These are phyloP conservation scores for Halcyon smyrnensis DNA, from an alignment of 2,797 vertebrate species.

Conservation along the genomic window DNA sequence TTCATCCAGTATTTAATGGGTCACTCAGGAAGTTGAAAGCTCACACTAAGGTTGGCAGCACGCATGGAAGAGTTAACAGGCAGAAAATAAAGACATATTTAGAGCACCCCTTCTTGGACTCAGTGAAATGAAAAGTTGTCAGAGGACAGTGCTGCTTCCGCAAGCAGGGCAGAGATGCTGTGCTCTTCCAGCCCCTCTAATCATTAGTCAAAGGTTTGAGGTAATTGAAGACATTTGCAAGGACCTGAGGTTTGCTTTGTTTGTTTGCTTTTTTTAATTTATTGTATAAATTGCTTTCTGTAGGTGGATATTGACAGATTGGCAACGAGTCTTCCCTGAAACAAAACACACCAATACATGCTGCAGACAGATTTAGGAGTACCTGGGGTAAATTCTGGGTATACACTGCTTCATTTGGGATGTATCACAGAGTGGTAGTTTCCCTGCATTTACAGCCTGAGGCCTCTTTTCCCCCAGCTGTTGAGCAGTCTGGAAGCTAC, in stretches of 20 bases:
- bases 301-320: background rate
- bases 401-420: background rate
- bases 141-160: background rate
- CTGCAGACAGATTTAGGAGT: background rate
- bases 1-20: slow-evolving; percentile 60
- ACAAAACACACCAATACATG: background rate
- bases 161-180: background rate
- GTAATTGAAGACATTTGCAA: background rate
- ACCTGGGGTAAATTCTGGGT: background rate
- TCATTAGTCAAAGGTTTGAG: background rate
- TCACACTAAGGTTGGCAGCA: slow-evolving; percentile 29
- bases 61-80: slow-evolving; percentile 46
- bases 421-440: background rate
- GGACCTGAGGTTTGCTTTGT: background rate
- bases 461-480: background rate
- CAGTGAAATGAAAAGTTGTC: background rate
- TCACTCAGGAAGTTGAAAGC: slow-evolving; percentile 26
- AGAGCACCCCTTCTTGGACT: background rate
- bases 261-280: background rate
- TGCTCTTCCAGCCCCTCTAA: background rate
- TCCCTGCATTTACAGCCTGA: background rate
- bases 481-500: background rate
- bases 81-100: background rate
- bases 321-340: background rate
- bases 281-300: background rate